phyloP scores from a whole-genome alignment of 2,888 invertebrate genomes.

The Cheilosia impressa region DNA sequence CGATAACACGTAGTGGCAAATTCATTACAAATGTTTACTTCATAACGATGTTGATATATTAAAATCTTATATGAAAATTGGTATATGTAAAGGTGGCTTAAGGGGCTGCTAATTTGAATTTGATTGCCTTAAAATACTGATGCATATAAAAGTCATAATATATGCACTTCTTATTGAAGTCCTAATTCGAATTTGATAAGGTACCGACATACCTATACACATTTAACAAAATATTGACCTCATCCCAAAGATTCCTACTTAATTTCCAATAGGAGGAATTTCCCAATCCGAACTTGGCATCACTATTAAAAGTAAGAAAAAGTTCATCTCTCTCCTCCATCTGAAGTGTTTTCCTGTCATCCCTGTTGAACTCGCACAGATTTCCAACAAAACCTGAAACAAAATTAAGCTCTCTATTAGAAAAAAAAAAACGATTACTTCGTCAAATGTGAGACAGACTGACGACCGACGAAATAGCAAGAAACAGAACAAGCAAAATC shows the following conservation, averaged over 20 bases:
- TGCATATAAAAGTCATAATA: not conserved
- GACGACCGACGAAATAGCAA: conserved; percentile 22
- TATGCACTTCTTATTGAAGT: not conserved
- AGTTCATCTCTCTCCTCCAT: conserved; percentile 10
- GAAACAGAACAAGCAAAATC: conserved; percentile 24
- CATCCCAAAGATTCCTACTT: not conserved
- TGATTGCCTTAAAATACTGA: not conserved
- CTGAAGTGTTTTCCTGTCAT: conserved; percentile 44
- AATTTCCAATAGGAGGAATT: conserved; percentile 10
- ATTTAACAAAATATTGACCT: not conserved
- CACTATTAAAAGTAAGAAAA: conserved; percentile 1
- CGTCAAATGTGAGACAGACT: conserved; percentile 5
- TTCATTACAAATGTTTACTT: too few relatives aligned
- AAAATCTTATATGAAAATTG: too few relatives aligned
- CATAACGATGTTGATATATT: too few relatives aligned
- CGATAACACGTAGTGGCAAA: too few relatives aligned
- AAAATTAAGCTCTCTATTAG: conserved; percentile 13
- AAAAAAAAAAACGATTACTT: not conserved
- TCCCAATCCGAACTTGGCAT: conserved; percentile 14
- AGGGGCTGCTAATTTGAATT: not conserved
- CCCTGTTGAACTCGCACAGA: not conserved
- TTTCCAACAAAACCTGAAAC: conserved; percentile 2
- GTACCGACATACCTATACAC: too few relatives aligned
- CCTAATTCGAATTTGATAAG: not conserved
- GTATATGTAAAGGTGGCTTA: not conserved